These are phyloP conservation scores for Elephas maximus DNA, from an alignment of 2,113 vertebrate species.

Conservation along the genomic window DNA sequence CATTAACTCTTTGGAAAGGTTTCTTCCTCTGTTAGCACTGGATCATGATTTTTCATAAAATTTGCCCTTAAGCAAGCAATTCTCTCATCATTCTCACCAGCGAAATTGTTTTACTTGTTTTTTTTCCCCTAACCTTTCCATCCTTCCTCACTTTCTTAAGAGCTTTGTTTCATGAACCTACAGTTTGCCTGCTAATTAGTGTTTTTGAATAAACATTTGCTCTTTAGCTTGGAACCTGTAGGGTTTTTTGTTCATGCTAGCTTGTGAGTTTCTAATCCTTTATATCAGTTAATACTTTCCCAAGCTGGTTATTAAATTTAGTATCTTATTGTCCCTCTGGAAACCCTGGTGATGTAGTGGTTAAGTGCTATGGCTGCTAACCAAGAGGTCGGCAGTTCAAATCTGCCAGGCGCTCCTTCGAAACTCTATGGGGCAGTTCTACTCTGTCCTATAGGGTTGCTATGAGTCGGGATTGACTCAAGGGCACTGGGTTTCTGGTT, in stretches of 20 bases:
- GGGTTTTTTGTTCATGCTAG: constrained; percentile 69
- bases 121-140: constrained; percentile 66
- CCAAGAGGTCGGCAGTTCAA: too few relatives aligned
- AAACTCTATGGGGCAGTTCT: too few relatives aligned
- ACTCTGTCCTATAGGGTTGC: too few relatives aligned
- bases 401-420: too few relatives aligned
- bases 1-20: constrained; percentile 81
- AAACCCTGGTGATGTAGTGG: too few relatives aligned
- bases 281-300: constrained; percentile 26
- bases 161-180: constrained; percentile 68
- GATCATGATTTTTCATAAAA: constrained; percentile 84
- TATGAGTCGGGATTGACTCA: too few relatives aligned
- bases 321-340: not conserved
- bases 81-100: constrained; percentile 79
- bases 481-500: not conserved
- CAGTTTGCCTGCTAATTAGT: constrained; percentile 81
- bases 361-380: too few relatives aligned
- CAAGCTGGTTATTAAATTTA: not conserved
- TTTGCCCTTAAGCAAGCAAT: constrained; percentile 74
- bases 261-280: constrained; percentile 55
- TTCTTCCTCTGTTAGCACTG: constrained; percentile 81
- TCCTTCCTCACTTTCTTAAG: constrained; percentile 82
- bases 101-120: constrained; percentile 75
- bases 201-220: constrained; percentile 84
- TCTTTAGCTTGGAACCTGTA: constrained; percentile 79